phyloP scores from a whole-genome alignment of 2,888 invertebrate species.

The Trissonchulus latispiculum region DNA sequence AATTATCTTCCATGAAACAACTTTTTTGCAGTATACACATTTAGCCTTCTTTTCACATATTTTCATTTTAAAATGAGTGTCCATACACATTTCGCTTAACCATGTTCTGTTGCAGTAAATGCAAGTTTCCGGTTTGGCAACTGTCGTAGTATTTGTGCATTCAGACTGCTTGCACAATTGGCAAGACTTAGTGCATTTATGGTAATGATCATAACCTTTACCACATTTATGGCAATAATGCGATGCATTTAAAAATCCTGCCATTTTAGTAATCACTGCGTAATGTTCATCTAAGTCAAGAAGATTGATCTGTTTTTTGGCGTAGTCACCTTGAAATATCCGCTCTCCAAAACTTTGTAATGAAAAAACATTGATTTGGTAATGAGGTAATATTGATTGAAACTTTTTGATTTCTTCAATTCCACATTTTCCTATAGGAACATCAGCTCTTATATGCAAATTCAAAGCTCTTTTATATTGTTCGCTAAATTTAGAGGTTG shows the following conservation, averaged over 20 bases:
- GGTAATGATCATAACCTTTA: background rate
- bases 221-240: background rate
- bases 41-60: background rate
- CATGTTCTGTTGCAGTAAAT: background rate
- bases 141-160: background rate
- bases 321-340: background rate
- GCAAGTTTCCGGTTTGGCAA: background rate
- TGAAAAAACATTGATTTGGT: background rate
- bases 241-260: background rate
- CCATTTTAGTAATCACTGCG: background rate
- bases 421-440: background rate
- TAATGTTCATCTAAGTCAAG: background rate
- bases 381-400: background rate
- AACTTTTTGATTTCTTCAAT: background rate
- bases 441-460: background rate
- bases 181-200: background rate
- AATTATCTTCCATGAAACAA: background rate
- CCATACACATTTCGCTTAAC: background rate
- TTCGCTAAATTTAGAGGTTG: background rate
- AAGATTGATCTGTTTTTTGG: background rate
- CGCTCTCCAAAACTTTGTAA: background rate
- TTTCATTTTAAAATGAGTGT: background rate
- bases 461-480: background rate
- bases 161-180: background rate
- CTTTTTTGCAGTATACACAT: background rate